Conservation (phyloP, 2,888 invertebrate species). For the Portevinia maculata region DNA sequence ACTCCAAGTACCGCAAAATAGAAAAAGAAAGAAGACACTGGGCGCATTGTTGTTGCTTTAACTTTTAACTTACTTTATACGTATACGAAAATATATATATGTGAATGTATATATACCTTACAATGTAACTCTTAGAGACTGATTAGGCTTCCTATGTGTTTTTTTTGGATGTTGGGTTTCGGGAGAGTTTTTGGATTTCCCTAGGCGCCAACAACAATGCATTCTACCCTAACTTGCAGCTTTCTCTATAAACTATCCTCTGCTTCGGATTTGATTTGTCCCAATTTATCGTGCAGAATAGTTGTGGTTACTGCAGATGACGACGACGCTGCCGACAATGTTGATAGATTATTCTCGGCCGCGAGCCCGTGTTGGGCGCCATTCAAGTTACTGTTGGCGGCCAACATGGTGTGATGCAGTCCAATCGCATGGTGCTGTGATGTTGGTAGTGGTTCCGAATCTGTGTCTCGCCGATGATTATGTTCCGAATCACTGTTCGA, state of each 20-base stretch:
- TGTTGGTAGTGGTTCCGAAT: constrained; percentile 74
- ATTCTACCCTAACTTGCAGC: constrained; percentile 76
- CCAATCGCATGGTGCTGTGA: constrained; percentile 75
- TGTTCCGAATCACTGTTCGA: constrained; percentile 75
- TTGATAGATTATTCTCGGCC: constrained; percentile 40
- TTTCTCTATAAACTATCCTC: constrained; percentile 82
- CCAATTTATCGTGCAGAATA: constrained; percentile 81
- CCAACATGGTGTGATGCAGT: constrained; percentile 74
- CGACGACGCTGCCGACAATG: constrained; percentile 36
- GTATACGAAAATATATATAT: constrained; percentile 75
- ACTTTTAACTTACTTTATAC: constrained; percentile 62
- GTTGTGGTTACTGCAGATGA: constrained; percentile 72
- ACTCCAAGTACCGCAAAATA: constrained; percentile 54
- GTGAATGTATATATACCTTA: constrained; percentile 23
- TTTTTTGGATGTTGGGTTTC: constrained; percentile 5
- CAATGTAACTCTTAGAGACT: constrained; percentile 10
- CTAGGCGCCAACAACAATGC: constrained; percentile 69
- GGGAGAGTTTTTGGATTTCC: background rate
- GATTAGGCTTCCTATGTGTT: constrained; percentile 14
- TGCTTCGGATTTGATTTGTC: constrained; percentile 81
- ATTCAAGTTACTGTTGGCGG: constrained; percentile 71
- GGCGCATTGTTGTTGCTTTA: constrained; percentile 55
- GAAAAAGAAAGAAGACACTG: constrained; percentile 43
- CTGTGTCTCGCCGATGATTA: constrained; percentile 26
- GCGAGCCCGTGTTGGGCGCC: constrained; percentile 66